Percentiles rank a stretch among this genome's conserved stretches.
phyloP scores from a whole-genome alignment of 2,113 vertebrate genomes.

The Terrapene triunguis region DNA sequence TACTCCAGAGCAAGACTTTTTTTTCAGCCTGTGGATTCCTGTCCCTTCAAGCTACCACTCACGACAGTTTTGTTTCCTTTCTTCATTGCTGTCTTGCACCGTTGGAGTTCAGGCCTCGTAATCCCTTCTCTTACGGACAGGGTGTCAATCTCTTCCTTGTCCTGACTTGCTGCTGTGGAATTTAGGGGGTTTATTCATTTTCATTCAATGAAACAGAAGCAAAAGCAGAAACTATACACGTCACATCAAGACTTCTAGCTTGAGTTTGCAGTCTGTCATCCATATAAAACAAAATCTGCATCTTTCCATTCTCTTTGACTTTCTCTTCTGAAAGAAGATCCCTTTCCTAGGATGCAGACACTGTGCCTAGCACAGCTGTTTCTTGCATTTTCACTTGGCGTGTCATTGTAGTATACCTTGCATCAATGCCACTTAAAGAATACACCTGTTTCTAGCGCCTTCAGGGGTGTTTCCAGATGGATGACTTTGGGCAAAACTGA shows the following conservation, averaged over 20 bases:
- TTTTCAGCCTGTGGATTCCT: not conserved
- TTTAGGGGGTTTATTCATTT: constrained; percentile 20
- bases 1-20: not conserved
- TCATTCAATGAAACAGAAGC: constrained; percentile 28
- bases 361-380: constrained; percentile 38
- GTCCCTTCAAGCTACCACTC: not conserved
- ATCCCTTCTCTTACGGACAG: constrained; percentile 43
- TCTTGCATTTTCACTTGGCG: constrained; percentile 61
- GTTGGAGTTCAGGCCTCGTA: constrained; percentile 40
- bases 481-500: constrained; percentile 46
- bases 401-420: constrained; percentile 66
- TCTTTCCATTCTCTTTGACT: constrained; percentile 16
- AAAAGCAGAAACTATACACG: constrained; percentile 20
- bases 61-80: constrained; percentile 24
- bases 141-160: constrained; percentile 50
- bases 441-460: constrained; percentile 50
- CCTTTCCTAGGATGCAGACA: constrained; percentile 53
- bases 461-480: constrained; percentile 64
- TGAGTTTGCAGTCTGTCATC: constrained; percentile 21
- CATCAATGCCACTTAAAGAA: constrained; percentile 34
- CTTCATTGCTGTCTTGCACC: not conserved
- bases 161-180: constrained; percentile 61
- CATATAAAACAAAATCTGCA: constrained; percentile 14
- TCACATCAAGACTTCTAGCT: constrained; percentile 30
- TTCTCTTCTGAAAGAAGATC: constrained; percentile 40